Base-by-base conservation (phyloP, 1,140 invertebrate genomes). In the Hypsibius dujardini region DNA sequence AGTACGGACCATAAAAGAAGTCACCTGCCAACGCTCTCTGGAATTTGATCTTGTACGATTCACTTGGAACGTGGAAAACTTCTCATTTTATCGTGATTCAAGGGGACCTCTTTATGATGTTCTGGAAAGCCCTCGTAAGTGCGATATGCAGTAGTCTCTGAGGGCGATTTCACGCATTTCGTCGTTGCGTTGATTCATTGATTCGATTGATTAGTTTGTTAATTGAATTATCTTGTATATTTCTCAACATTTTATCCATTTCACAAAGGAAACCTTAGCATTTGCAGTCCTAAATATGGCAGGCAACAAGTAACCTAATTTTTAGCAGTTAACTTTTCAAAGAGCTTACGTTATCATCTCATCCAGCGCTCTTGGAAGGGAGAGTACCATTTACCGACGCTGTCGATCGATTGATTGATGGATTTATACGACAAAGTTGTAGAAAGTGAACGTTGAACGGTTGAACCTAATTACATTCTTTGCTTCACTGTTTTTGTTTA, bases 91-190 rank as follows among this genome's bases (percentile, higher is more conserved):
- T 67, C 7, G 42, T 3, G 62, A 67, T 42, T 14, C 7, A 12
- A 12, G 62, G 3, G 62, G 62, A 42, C 7, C 3, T 3, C 7
- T 42, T 3, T 67, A 67, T 42, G 62, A 67, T 42, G 62, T 67
- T 3, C 62, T 67, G 62, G 62, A 67, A 42, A 67, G 62, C 45
- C 62, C 62, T 3, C 62, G 62, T 67, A 67, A 67, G 62, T 67
- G 62, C 7, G 12, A 3, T 67, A 14, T n/a, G n/a, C 7, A 56
- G n/a, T n/a, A 42, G 7, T 42, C 12, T 14, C 12, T 67, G 7
- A 67, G 50, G 50, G 7, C 50, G 50, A 7, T 67, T 42, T 12
- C 12, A 7, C 42, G 3, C 3, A 42, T 67, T 67, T 3, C 12
- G 12, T 14, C 3, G 3, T 12, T 7, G 7, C 42, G 7, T 42